Percentiles rank a stretch among this genome's conserved stretches.
phyloP scores from a whole-genome alignment of 2,113 vertebrate genomes.

The Aplodontia rufa region DNA sequence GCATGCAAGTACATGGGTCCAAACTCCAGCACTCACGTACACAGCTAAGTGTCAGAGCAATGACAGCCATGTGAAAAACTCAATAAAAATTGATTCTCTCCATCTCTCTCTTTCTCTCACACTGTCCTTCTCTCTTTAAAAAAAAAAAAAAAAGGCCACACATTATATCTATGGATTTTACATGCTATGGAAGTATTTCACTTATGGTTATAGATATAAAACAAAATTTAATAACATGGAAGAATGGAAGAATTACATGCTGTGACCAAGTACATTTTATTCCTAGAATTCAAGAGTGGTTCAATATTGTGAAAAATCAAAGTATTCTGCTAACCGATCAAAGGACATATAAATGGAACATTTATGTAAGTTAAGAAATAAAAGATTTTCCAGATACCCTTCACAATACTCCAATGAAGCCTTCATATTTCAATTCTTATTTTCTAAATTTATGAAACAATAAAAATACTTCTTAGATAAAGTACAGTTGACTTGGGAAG shows the following conservation, averaged over 20 bases:
- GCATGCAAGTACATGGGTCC: no score
- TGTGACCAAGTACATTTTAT: not conserved
- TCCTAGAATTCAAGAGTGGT: not conserved
- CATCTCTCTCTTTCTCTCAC: no score
- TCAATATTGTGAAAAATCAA: not conserved
- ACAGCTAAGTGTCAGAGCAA: no score
- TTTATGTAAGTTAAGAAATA: not conserved
- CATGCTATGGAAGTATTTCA: not conserved
- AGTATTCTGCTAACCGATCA: not conserved
- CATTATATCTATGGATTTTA: not conserved
- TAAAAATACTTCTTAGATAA: not conserved
- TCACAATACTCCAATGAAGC: not conserved
- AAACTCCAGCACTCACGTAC: no score
- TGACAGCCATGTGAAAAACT: no score
- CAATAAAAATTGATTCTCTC: no score
- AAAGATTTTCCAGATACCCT: constrained; percentile 40
- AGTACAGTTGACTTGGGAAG: not conserved
- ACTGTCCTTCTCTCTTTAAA: no score
- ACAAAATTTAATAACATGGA: not conserved
- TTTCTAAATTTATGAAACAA: not conserved
- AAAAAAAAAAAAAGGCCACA: not conserved
- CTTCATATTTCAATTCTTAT: not conserved
- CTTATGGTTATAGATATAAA: not conserved
- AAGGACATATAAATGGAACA: not conserved
- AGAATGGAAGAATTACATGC: not conserved